Evolutionary conservation across 2,113 vertebrate species (phyloP), one percentile per base, ranked within the genome.

Genomic region (Spea multiplicata): DNA sequence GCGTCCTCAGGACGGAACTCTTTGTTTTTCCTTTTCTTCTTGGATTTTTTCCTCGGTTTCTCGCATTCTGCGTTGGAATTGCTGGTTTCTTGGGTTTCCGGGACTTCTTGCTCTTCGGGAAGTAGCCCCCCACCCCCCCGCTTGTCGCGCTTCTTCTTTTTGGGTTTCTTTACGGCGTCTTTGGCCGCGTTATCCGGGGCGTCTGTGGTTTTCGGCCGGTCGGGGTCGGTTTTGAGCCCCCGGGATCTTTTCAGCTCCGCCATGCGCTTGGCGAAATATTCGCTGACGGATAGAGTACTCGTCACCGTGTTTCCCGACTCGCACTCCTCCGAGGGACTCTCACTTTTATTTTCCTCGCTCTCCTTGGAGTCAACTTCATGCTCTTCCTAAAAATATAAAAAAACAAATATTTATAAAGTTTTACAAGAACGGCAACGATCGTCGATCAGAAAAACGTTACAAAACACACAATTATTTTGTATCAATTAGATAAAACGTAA

Each of bases 181-280:
- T 88, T 74, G 4, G 84, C 48, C 76, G 65, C 49, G 70, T 17
- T 30, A 61, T 85, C 57, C 0, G 61, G 55, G 64, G 82, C 4
- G 0, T 71, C 10, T 2, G 67, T 4, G 0, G 65, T 73, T 81
- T 2, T 45, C 4, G 53, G 44, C 0, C 44, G 0, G 6, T 12
- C 17, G 0, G 2, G 2, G 5, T 14, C 0, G 44, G 76, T 81
- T 45, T 4, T 6, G 1, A 78, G 73, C 3, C 76, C 82, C 5
- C 83, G 87, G 72, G 72, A 74, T 75, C 82, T 91, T 82, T 93
- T 95, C 81, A 93, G 80, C 76, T 86, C 88, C 16, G 93, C 93
- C 95, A 99, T 95, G 45, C 94, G 87, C 82, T 93, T 85, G 4
- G 96, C 93, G 5, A 99, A 99, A 84, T 99, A 99, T 81, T 99